These are phyloP conservation scores for Eulemur mongoz DNA, from an alignment of 2,797 vertebrate genomes.

Conservation along the genomic window DNA sequence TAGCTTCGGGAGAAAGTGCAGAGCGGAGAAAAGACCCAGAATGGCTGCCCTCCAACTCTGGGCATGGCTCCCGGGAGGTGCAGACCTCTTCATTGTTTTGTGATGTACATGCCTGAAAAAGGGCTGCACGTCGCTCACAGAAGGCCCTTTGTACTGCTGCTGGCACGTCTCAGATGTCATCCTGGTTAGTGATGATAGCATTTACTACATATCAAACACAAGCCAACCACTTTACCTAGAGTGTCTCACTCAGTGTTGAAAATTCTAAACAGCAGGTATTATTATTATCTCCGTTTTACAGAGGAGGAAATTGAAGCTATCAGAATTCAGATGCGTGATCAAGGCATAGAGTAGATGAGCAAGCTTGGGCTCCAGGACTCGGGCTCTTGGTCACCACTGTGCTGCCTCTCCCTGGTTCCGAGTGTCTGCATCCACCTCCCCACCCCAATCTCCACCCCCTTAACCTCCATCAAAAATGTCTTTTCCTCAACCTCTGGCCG, in stretches of 20 bases:
- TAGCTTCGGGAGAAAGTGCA: not conserved
- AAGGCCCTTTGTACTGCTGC: not conserved
- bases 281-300: not conserved
- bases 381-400: not conserved
- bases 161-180: not conserved
- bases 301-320: not conserved
- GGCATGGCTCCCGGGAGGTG: not conserved
- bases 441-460: not conserved
- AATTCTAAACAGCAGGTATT: not conserved
- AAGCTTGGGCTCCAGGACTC: not conserved
- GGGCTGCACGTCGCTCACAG: not conserved
- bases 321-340: not conserved
- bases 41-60: not conserved
- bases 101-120: not conserved
- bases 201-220: fast-evolving
- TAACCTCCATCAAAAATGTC: not conserved
- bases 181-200: not conserved
- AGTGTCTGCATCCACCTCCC: not conserved
- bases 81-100: not conserved
- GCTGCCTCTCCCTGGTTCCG: not conserved
- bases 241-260: not conserved
- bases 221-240: not conserved
- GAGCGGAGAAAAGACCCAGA: not conserved
- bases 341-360: not conserved
- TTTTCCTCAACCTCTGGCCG: not conserved